These are phyloP conservation scores for Troides aeacus DNA, from an alignment of 2,888 invertebrate genomes.

Conservation along the genomic window DNA sequence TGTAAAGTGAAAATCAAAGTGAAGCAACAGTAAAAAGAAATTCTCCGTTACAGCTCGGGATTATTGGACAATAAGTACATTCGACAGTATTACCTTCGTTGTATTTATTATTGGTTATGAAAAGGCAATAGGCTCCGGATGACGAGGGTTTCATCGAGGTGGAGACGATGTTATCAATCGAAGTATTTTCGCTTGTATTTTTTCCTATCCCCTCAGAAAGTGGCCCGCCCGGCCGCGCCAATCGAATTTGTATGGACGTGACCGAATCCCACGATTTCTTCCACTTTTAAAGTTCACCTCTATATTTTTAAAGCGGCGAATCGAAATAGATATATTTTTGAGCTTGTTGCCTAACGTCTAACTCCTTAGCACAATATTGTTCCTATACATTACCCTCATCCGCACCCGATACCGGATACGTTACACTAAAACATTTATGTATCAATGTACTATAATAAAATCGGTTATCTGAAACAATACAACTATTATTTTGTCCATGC, in stretches of 20 bases:
- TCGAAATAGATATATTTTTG: slow-evolving; percentile 11
- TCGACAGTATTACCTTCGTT: slow-evolving; percentile 9
- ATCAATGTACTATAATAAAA: too few relatives aligned
- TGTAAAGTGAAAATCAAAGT: neutral
- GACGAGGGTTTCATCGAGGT: slow-evolving; percentile 29
- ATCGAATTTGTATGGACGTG: slow-evolving; percentile 44
- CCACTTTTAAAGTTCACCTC: slow-evolving; percentile 32
- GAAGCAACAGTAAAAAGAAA: neutral
- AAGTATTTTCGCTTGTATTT: slow-evolving; percentile 33
- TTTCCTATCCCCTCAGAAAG: slow-evolving; percentile 35
- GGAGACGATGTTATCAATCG: slow-evolving; percentile 37
- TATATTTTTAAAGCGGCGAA: slow-evolving; percentile 33
- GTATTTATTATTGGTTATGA: slow-evolving; percentile 29
- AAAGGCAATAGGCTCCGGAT: slow-evolving; percentile 24
- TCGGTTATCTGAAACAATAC: too few relatives aligned
- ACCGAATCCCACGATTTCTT: slow-evolving; percentile 41
- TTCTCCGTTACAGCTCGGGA: slow-evolving; percentile 4
- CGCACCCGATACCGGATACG: neutral
- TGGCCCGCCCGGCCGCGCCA: slow-evolving; percentile 39
- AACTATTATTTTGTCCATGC: too few relatives aligned
- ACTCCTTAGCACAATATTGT: slow-evolving; percentile 7
- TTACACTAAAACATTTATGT: too few relatives aligned
- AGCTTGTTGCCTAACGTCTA: slow-evolving; percentile 15
- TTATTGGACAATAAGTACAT: slow-evolving; percentile 24
- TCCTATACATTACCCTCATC: slow-evolving; percentile 12